Evolutionary conservation across 2,797 vertebrate species (phyloP), one percentile per base, ranked within the genome.

Genomic region (Rhodeus uyekii): DNA sequence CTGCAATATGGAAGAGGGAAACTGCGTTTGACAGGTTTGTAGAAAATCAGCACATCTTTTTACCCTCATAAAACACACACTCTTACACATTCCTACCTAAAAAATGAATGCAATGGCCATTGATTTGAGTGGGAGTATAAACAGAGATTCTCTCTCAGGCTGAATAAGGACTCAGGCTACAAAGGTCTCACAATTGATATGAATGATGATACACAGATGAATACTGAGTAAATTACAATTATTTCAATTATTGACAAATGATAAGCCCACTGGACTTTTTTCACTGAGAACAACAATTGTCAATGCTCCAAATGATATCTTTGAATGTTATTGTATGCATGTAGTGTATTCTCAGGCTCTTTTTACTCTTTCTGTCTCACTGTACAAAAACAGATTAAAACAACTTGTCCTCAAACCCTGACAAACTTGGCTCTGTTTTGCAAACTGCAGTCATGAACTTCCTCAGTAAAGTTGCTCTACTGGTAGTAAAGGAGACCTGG

Each of bases 161-260:
- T 82, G 73, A 80, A 87, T 29, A 39, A 78, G 68, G 87, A 87
- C 78, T 90, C 88, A 67, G 76, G 68, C 75, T 83, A 86, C 87
- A 78, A 80, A 85, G 58, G 84, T 84, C 80, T 86, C 82, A 68
- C 60, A 68, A 85, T 75, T 72, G 80, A 83, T 77, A 87, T 86
- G 82, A 89, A 84, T 63, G 36, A 72, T 69, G 68, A 82, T 74
- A 63, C 84, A 90, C 60, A 84, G 73, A 89, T 88, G 78, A 89
- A 90, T 90, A 86, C 74, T 88, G 90, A 91, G 91, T 91, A 94
- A 93, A 74, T 90, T 83, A 88, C 83, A 88, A 88, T 92, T 83
- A 90, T 34, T 80, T 88, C 86, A 86, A 65, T 55, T 76, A 74
- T 44, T 79, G 65, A 85, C 81, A 86, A 85, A 82, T 83, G 88